A percentile compares a stretch with the other conserved stretches of the same genome.
These are phyloP conservation scores for Phenganax stokvisi DNA, from an alignment of 92 coral and sea anemone species.

Conservation along the genomic window DNA sequence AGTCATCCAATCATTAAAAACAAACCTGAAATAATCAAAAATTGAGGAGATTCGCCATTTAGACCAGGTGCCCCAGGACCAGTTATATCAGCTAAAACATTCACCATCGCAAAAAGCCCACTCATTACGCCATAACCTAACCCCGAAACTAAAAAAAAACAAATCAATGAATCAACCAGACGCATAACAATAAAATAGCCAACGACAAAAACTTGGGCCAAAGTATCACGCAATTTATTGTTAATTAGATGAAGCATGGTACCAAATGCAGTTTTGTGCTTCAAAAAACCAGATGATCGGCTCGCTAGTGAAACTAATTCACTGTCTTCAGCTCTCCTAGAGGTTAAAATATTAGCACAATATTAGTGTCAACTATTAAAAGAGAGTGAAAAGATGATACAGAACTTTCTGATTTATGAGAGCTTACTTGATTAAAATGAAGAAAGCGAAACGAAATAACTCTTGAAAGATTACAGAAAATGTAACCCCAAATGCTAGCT, in stretches of 20 bases:
- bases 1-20: background rate
- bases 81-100: constrained; percentile 86
- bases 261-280: constrained; percentile 99
- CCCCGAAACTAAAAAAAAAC: constrained; percentile 66
- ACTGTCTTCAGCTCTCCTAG: constrained; percentile 96
- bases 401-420: background rate
- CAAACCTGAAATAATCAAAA: constrained; percentile 93
- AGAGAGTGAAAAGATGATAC: background rate
- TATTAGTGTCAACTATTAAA: background rate
- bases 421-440: constrained; percentile 74
- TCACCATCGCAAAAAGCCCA: constrained; percentile 96
- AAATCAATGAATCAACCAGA: background rate
- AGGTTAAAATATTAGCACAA: background rate
- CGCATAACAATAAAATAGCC: background rate
- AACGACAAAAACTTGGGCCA: background rate
- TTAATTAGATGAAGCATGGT: constrained; percentile 18
- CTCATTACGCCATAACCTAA: constrained; percentile 93
- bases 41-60: constrained; percentile 71
- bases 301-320: constrained; percentile 71
- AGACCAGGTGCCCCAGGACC: constrained; percentile 93
- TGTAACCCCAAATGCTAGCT: constrained; percentile 81
- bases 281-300: constrained; percentile 76
- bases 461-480: constrained; percentile 94
- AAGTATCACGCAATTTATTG: background rate
- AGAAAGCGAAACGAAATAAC: constrained; percentile 75